A percentile compares a stretch with the other conserved stretches of the same genome.
Conservation (phyloP, 2,888 invertebrate species). For the Limnephilus lunatus region DNA sequence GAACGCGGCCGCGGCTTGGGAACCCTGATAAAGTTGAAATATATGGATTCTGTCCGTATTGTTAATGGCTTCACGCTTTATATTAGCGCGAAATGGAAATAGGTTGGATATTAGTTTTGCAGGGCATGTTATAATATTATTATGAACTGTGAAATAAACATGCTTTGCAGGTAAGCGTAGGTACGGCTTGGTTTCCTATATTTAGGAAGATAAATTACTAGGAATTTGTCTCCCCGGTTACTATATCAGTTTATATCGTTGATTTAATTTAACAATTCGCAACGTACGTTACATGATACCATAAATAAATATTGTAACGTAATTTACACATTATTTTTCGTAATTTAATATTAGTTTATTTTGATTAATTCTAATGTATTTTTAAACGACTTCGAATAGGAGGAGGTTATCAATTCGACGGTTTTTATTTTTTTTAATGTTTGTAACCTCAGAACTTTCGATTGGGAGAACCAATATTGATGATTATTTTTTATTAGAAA, state of each 20-base stretch:
- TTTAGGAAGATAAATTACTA: background rate
- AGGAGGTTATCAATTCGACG: too few relatives aligned
- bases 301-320: background rate
- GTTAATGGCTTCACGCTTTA: slow-evolving; percentile 65
- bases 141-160: slow-evolving; percentile 54
- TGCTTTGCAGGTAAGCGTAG: background rate
- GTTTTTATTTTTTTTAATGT: too few relatives aligned
- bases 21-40: slow-evolving; percentile 59
- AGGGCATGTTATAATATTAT: slow-evolving; percentile 7
- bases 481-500: too few relatives aligned
- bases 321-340: background rate
- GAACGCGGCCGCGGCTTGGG: slow-evolving; percentile 7
- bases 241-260: background rate
- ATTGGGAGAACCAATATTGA: too few relatives aligned
- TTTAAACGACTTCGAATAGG: too few relatives aligned
- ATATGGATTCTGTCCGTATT: slow-evolving; percentile 65
- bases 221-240: background rate
- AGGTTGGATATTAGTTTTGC: slow-evolving; percentile 61
- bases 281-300: background rate
- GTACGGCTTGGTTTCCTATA: background rate
- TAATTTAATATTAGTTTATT: background rate
- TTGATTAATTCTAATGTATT: too few relatives aligned
- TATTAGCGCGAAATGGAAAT: slow-evolving; percentile 65
- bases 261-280: background rate
- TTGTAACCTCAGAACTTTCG: too few relatives aligned